Base-by-base conservation (phyloP, 2,113 vertebrate species). In the Triplophysa dalaica region DNA sequence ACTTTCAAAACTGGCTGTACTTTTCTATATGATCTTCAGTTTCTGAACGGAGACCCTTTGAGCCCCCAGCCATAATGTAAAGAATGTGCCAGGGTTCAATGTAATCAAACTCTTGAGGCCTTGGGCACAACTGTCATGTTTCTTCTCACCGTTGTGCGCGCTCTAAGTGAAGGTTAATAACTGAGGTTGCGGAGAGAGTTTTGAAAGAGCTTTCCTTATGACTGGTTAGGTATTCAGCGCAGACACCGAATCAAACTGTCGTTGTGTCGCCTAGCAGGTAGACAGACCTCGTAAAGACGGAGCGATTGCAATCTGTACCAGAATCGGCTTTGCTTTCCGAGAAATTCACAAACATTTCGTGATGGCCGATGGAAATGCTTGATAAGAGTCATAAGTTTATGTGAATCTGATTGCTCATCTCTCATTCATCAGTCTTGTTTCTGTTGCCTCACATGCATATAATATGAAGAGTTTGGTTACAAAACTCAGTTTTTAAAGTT, bases 381-480 rank as follows among this genome's bases (percentile, higher is more conserved):
- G 79, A 84, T 84, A 81, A 77, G 68, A 62, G 58, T 68, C 54
- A 41, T n/a, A 26, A 56, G 63, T 26, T 62, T 81, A 78, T 74
- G 17, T 21, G 24, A 78, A 75, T 70, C 61, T 75, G 68, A 63
- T 82, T 54, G 79, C 29, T 75, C 12, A 68, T 82, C 63, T 82
- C 29, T 79, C 16, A 63, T 79, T 79, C 76, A 63, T 79, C 26
- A 67, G 62, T 19, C 65, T 72, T 13, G 77, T 72, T 45, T 16
- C 9, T 45, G 43, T 45, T 12, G 8, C 43, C 8, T 45, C 60
- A 38, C 45, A 70, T 21, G 14, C 56, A 61, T 12, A 45, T 45
- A 3, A 38, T 38, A 29, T 29, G 26, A 29, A 29, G 26, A 29
- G 26, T 29, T 29, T 29, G 26, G 26, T 29, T 29, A 1, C 26